Base-by-base conservation (phyloP, 2,113 vertebrate genomes). In the Phrynosoma blainvillii region DNA sequence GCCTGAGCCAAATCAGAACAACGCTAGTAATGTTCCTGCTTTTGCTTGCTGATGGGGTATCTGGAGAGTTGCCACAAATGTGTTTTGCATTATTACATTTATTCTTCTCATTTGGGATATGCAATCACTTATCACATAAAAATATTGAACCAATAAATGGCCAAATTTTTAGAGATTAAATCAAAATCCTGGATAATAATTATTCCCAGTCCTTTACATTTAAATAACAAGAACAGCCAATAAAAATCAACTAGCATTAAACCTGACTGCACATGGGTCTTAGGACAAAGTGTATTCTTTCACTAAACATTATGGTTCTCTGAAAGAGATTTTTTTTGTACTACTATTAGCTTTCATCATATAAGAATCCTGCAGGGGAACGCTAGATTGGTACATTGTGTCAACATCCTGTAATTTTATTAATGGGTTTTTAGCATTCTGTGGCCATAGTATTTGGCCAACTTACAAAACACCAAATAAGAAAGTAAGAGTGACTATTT, bases 1-100 rank as follows among this genome's bases (percentile, higher is more conserved):
- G 77, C 93, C 77, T 79, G 91, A 93, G 86, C n/a, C 70, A 84
- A 94, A 82, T 59, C 91, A 93, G 86, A 90, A 16, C 77, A 90
- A 94, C 79, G 91, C 94, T 89, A 91, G 88, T 90, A 91, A 91
- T 94, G 87, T 89, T 91, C 90, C 65, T 30, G 30, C 16, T 73
- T 85, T 54, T 80, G 66, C 71, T 75, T 75, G 73, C 88, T 90
- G 84, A 93, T 87, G 86, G 87, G 59, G 52, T 87, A 85, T 27
- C 81, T 94, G 87, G 93, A 91, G 79, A 70, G 66, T 1, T 89
- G 89, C 92, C 88, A 81, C 75, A 62, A 88, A 59, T 87, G 91
- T 83, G 1, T 30, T 52, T 89, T 54, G 68, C 47, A 11, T 25
- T 40, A 79, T 4, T 89, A 66, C 40, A 62, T 90, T 18, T 36